Conservation (phyloP, 2,888 invertebrate species). For the Philopedon plagiatum region DNA sequence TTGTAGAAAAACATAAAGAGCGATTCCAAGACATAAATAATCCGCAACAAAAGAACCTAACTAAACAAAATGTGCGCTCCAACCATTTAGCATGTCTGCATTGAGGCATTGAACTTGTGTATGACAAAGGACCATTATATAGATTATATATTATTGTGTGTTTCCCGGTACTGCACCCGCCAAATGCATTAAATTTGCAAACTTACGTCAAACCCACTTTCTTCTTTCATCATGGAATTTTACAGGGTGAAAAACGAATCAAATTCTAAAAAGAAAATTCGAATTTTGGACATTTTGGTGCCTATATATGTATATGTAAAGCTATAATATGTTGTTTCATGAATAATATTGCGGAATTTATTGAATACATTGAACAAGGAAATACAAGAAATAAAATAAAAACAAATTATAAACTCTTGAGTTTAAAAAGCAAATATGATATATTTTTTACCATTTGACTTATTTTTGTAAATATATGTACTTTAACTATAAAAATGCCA, state of each 20-base stretch:
- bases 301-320: too few species aligned
- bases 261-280: too few species aligned
- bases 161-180: conserved; percentile 37
- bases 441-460: too few species aligned
- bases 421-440: too few species aligned
- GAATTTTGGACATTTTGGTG: too few species aligned
- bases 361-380: too few species aligned
- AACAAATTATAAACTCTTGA: too few species aligned
- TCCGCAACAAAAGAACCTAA: conserved; percentile 45
- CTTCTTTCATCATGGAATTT: not conserved
- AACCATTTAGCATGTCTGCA: conserved; percentile 60
- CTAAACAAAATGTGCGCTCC: conserved; percentile 45
- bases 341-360: too few species aligned
- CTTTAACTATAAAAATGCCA: too few species aligned
- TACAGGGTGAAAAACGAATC: conserved; percentile 1
- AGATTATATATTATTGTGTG: conserved; percentile 58
- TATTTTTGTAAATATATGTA: too few species aligned
- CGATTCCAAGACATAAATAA: conserved; percentile 37
- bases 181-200: conserved; percentile 27
- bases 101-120: conserved; percentile 59
- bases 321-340: too few species aligned
- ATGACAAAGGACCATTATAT: conserved; percentile 61
- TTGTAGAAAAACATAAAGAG: conserved; percentile 12
- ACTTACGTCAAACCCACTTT: conserved; percentile 1
- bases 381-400: too few species aligned